A percentile compares a stretch with the other conserved stretches of the same genome.
Evolutionary conservation across 2,797 vertebrate species (phyloP).

Genomic region (Lacerta agilis): DNA sequence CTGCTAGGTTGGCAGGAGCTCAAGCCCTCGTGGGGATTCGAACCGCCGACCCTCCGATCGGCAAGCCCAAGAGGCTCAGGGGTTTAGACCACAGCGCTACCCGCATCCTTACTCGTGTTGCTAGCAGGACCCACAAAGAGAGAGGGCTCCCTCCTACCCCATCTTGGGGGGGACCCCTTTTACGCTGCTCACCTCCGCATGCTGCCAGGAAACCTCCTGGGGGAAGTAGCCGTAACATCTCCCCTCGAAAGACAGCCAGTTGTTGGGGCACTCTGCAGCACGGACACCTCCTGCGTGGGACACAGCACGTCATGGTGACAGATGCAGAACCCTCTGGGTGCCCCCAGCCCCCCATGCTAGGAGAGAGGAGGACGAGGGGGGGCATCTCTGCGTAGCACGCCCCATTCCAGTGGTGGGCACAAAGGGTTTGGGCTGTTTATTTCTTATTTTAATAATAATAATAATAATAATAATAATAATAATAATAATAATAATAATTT

Average conservation of each 20-base stretch:
- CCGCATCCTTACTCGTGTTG: not conserved
- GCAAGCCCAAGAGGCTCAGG: no score
- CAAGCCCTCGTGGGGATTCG: no score
- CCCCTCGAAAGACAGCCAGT: not conserved
- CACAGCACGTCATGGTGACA: not conserved
- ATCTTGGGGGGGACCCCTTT: slow-evolving; percentile 43
- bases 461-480: no score
- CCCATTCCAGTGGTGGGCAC: no score
- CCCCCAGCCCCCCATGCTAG: not conserved
- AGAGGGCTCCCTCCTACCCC: slow-evolving; percentile 55
- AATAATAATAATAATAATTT: no score
- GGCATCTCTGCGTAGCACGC: not conserved
- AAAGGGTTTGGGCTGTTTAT: no score
- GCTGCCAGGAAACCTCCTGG: not conserved
- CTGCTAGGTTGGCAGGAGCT: no score
- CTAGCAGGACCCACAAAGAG: not conserved
- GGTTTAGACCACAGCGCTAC: no score
- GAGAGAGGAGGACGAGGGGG: no score
- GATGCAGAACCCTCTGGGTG: not conserved
- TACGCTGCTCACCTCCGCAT: slow-evolving; percentile 22
- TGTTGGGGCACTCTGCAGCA: rapidly evolving
- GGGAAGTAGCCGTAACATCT: not conserved
- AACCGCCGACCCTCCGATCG: no score
- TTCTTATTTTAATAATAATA: no score
- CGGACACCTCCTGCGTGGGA: not conserved